These are phyloP conservation scores for Oceanites oceanicus DNA, from an alignment of 2,113 vertebrate species.

Conservation along the genomic window DNA sequence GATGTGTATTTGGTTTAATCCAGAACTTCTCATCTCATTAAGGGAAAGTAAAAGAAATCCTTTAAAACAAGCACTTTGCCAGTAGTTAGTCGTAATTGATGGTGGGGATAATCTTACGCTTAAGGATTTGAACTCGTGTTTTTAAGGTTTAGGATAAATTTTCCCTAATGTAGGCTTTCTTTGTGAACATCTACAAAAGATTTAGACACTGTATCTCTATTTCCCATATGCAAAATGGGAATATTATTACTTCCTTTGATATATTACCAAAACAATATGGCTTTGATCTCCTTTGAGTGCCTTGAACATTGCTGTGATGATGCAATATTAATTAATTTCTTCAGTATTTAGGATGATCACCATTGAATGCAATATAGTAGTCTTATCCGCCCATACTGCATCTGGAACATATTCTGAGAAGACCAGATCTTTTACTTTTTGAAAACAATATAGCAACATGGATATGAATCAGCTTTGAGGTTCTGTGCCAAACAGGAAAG, in stretches of 20 bases:
- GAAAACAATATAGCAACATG: conserved; percentile 19
- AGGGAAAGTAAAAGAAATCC: not conserved
- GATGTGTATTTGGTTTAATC: not conserved
- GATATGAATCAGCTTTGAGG: conserved; percentile 32
- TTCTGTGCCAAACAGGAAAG: conserved; percentile 55
- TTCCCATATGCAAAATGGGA: not conserved
- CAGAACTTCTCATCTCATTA: not conserved
- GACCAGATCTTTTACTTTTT: not conserved
- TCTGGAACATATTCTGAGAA: conserved; percentile 23
- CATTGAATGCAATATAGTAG: not conserved
- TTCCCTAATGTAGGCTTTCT: not conserved
- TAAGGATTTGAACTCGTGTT: not conserved
- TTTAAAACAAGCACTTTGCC: not conserved
- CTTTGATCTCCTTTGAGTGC: not conserved
- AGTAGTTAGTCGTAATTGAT: not conserved
- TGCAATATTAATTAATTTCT: not conserved
- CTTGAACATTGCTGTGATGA: not conserved
- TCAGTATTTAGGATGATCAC: not conserved
- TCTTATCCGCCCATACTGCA: not conserved
- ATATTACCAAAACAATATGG: not conserved
- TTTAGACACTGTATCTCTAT: not conserved
- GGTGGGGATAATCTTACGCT: not conserved
- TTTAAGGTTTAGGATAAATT: not conserved
- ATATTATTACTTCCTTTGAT: not conserved
- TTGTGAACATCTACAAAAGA: not conserved